Percentiles rank a stretch among this genome's conserved stretches.
These are phyloP conservation scores for Crematogaster levior DNA, from an alignment of 2,888 invertebrate species.

Conservation along the genomic window DNA sequence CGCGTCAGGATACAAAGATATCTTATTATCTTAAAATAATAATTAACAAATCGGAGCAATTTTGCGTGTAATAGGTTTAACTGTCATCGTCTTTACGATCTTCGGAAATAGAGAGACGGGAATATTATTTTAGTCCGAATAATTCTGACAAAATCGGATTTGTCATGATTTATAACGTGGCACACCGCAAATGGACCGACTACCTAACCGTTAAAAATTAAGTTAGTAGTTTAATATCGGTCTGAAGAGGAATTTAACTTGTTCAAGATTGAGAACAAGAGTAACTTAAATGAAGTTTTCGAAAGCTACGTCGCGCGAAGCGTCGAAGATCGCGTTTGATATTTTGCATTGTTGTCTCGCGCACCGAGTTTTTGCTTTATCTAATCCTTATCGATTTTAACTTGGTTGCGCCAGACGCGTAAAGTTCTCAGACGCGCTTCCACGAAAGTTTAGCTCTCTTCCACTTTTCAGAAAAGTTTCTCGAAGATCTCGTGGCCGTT, in stretches of 20 bases:
- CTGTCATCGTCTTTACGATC: background rate
- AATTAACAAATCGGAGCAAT: background rate
- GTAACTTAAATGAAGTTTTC: constrained; percentile 1
- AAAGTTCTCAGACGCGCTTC: constrained; percentile 40
- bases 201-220: constrained; percentile 1
- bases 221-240: constrained; percentile 21
- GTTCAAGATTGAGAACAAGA: background rate
- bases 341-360: constrained; percentile 36
- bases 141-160: background rate
- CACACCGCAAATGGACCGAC: background rate
- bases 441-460: constrained; percentile 21
- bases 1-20: background rate
- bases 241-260: background rate
- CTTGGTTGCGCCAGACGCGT: constrained; percentile 7
- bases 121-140: constrained; percentile 4
- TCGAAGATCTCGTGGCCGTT: background rate
- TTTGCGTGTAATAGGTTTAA: background rate
- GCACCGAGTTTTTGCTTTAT: constrained; percentile 18
- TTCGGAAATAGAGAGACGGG: background rate
- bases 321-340: background rate
- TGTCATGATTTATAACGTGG: background rate
- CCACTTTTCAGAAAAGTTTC: constrained; percentile 8
- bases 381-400: constrained; percentile 48
- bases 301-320: background rate
- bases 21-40: background rate